Base-by-base conservation (phyloP, 2,888 invertebrate genomes). In the Hydrotaea cyrtoneurina region DNA sequence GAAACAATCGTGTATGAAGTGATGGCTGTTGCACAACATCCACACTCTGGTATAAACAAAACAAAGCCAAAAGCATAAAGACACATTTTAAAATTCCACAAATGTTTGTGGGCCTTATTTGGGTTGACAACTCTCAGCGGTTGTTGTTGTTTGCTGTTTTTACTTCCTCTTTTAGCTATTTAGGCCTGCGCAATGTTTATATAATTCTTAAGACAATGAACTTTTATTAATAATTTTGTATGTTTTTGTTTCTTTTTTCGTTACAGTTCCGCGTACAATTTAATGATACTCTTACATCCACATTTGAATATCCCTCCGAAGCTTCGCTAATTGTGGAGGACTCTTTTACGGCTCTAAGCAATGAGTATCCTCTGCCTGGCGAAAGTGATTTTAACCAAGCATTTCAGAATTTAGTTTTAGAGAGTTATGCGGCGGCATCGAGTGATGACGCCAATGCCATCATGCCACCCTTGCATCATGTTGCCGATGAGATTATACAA, bases 251-350 rank as follows among this genome's bases (percentile, higher is more conserved):
- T 62, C 4, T 74, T 93, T 93, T 69, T 17, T 62, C 4, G 71
- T 93, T 93, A 62, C 95, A 98, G 97, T 93, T 97, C 91, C 96
- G 95, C 92, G 96, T 98, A 90, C 96, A 96, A 90, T 98, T 98
- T 93, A 96, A 97, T 93, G 98, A 98, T 92, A 94, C 95, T 78
- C 95, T 96, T 78, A 97, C 97, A 87, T 95, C 96, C 87, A 96
- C 97, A 76, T 98, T 96, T 93, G 98, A 98, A 93, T 98, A 98
- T 93, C 98, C 98, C 76, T 97, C 97, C 81, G 98, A 98, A 93
- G 95, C 95, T 84, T 97, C 97, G 64, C 93, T 97, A 89, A 92
- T 95, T 90, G 94, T 96, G 90, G 95, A 96, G 90, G 96, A 96
- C 86, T 93, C 93, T 0, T 82, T 80, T 69, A 81, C 15, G 62